phyloP scores from a whole-genome alignment of 2,113 vertebrate species.

The Anguilla japonica region DNA sequence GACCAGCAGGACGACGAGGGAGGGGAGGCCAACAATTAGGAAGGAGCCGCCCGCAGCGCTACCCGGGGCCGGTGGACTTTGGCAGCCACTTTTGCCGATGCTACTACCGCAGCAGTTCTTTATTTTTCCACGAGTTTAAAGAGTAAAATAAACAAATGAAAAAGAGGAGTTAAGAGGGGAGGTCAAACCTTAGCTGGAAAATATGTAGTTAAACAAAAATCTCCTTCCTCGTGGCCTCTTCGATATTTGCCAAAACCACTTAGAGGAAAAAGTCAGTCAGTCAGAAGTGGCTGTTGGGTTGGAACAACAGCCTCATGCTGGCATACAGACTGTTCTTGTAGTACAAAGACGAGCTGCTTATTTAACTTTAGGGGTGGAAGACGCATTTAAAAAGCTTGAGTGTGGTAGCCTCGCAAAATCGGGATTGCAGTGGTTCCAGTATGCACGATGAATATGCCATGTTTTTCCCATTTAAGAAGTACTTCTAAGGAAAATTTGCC shows the following conservation, averaged over 20 bases:
- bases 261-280: constrained; percentile 81
- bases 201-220: constrained; percentile 65
- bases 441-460: constrained; percentile 49
- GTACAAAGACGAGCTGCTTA: constrained; percentile 92
- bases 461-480: constrained; percentile 31
- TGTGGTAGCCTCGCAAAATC: constrained; percentile 74
- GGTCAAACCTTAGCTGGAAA: constrained; percentile 82
- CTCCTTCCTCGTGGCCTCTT: constrained; percentile 97
- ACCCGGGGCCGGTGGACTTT: constrained; percentile 78
- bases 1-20: constrained; percentile 99
- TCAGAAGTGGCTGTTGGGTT: constrained; percentile 86
- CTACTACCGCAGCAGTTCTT: constrained; percentile 94
- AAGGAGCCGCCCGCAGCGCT: constrained; percentile 42
- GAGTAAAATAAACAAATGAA: constrained; percentile 69
- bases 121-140: constrained; percentile 94
- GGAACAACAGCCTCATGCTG: constrained; percentile 88
- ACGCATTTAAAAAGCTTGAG: constrained; percentile 76
- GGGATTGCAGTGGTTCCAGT: constrained; percentile 85
- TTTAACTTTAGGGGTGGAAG: constrained; percentile 82
- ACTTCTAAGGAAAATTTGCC: constrained; percentile 31
- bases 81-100: constrained; percentile 93
- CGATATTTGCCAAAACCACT: constrained; percentile 99
- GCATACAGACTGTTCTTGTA: constrained; percentile 91
- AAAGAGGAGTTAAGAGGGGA: constrained; percentile 70
- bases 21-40: constrained; percentile 97